Evolutionary conservation across 2,888 invertebrate species (phyloP).

Genomic region (Amphimallon solstitiale): DNA sequence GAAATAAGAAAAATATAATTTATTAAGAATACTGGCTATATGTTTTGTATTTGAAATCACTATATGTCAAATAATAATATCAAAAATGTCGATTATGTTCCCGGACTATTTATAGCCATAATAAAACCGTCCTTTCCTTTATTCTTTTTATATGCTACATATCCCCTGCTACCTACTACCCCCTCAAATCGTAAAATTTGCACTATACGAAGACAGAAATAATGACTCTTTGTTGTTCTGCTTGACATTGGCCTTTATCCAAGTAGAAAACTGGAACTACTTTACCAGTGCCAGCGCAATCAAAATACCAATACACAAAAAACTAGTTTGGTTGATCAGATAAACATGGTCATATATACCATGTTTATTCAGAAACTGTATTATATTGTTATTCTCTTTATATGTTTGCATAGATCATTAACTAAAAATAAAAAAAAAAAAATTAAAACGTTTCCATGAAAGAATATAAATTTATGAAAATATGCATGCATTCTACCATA

Average conservation of each 20-base stretch:
- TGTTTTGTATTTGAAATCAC: not conserved
- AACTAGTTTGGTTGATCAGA: constrained; percentile 46
- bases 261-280: constrained; percentile 30
- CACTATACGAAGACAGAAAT: constrained; percentile 25
- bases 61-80: no score
- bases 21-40: not conserved
- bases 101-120: not conserved
- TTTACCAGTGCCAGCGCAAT: constrained; percentile 35
- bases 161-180: not conserved
- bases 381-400: constrained; percentile 13
- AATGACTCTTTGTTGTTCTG: constrained; percentile 16
- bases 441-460: constrained; percentile 4
- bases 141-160: constrained; percentile 1
- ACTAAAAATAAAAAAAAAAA: constrained; percentile 3
- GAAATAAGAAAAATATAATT: no score
- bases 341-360: constrained; percentile 30
- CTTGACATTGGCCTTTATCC: constrained; percentile 37
- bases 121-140: constrained; percentile 4
- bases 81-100: no score
- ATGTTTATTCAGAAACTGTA: constrained; percentile 39
- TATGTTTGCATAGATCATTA: constrained; percentile 3
- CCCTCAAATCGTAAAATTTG: constrained; percentile 33
- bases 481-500: not conserved
- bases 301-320: constrained; percentile 47
- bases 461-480: constrained; percentile 12